These are phyloP conservation scores for silkworm (Bombyx mori) DNA, from an alignment of 1,140 invertebrate species.

Conservation along the genomic window DNA sequence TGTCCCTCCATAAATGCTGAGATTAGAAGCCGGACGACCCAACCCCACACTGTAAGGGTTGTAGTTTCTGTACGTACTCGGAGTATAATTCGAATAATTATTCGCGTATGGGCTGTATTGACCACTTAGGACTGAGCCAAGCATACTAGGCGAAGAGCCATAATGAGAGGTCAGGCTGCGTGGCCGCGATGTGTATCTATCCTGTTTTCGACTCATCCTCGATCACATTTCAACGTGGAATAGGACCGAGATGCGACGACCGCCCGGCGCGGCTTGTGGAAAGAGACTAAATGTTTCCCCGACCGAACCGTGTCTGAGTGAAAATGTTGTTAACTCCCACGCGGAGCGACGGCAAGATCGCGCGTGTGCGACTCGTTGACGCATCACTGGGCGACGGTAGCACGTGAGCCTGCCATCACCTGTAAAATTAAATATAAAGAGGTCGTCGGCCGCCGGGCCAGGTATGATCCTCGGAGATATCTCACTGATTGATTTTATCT, in stretches of 20 bases:
- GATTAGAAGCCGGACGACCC: constrained; percentile 40
- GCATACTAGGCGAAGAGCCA: constrained; percentile 53
- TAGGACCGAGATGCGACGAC: constrained; percentile 29
- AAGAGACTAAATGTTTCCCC: constrained; percentile 54
- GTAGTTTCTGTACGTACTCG: constrained; percentile 66
- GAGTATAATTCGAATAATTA: constrained; percentile 49
- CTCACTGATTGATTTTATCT: constrained; percentile 24
- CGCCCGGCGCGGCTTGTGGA: constrained; percentile 37
- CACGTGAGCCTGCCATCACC: constrained; percentile 51
- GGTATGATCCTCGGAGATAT: constrained; percentile 9
- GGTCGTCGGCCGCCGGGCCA: too few species aligned
- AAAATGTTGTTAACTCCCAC: constrained; percentile 57
- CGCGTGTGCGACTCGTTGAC: constrained; percentile 46
- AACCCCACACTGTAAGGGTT: constrained; percentile 57
- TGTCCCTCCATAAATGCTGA: constrained; percentile 74
- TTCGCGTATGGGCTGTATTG: constrained; percentile 49
- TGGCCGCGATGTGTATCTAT: constrained; percentile 50
- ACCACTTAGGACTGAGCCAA: constrained; percentile 43
- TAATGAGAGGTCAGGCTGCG: constrained; percentile 51
- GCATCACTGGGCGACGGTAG: constrained; percentile 18
- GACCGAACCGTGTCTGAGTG: constrained; percentile 44
- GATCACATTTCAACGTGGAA: constrained; percentile 35
- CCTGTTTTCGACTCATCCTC: constrained; percentile 60
- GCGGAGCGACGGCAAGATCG: constrained; percentile 31
- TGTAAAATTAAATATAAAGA: constrained; percentile 39